Base-by-base conservation (phyloP, 2,113 vertebrate species). In the Hydrochoerus hydrochaeris region DNA sequence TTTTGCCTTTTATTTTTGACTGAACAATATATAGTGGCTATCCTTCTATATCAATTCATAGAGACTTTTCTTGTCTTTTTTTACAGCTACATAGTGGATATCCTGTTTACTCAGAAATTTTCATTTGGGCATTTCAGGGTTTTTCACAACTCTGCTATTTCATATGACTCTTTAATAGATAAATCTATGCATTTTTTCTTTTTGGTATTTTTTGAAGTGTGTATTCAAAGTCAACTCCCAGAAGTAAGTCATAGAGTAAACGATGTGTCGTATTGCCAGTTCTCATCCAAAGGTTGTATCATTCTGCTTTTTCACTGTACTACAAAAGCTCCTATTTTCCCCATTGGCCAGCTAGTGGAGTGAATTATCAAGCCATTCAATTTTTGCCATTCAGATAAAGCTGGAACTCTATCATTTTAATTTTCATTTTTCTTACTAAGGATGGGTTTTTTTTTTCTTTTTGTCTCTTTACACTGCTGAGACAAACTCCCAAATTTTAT, bases 371-470 rank as follows among this genome's bases (percentile, higher is more conserved):
- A 58, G 5, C 35, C 91, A 26, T 71, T 95, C 16, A 63, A 75
- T 11, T 84, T 94, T 80, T 85, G 41, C 77, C 71, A 62, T 46
- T 87, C 49, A 84, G 69, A 78, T 92, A 73, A 82, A 32, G 35
- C 84, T 30, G 52, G 91, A 90, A 82, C n/a, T 57, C 44, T 52
- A 10, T 85, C 75, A 67, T 91, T 94, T 93, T 90, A 85, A 82
- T 88, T 85, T 85, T 46, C 35, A 67, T 71, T 65, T 87, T 67
- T 90, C 63, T 87, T 89, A 77, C 44, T 71, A 85, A 94, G n/a
- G 94, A 77, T 77, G 17, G 24, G 20, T 17, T 78, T 94, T 89
- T 60, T 60, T n/a, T 93, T 69, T 10, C 32, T 13, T 30, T 85
- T 91, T 80, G 10, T 58, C 90, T 96, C 35, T 93, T 84, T 46